Base-by-base conservation (phyloP, 1,140 invertebrate species). In the Rhagoletis pomonella region DNA sequence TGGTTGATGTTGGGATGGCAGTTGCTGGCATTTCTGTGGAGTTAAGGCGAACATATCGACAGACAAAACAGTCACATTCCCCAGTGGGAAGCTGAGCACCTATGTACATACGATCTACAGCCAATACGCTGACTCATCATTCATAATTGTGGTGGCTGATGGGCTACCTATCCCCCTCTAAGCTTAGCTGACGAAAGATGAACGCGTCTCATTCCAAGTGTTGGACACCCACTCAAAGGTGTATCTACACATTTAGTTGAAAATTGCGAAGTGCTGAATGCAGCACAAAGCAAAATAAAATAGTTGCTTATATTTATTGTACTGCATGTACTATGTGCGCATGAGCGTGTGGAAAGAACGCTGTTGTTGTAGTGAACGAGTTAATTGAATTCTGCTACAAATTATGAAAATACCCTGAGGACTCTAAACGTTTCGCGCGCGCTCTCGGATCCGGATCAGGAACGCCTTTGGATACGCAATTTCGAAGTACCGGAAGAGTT, bases 191-290 rank as follows among this genome's bases (percentile, higher is more conserved):
- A 62, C n/a, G 17, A 14, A 73, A 73, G 14, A 5, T n/a, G 4
- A 19, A 19, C 47, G 42, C 7, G 44, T 4, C 29, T 29, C 44
- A 19, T 14, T 17, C 3, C 42, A 12, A n/a, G 39, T 50, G 47
- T 14, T 47, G 73, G 69, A 81, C 73, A 55, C 73, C 73, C 73
- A 81, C 73, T 19, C 17, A 9, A 81, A 81, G 47, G 44, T 73
- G 17, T 67, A 67, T 60, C 10, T 60, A 62, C 14, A 62, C 3
- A 64, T 19, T 67, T 4, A 62, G 4, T 55, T 55, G 50, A n/a
- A 62, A 17, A 14, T 7, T 62, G 19, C 29, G 29, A 81, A 81
- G 73, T 55, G 47, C 47, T 81, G 47, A 81, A 29, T n/a, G 3
- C 6, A 19, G 47, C 73, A 55, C 12, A 81, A 58, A 81, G 47